Evolutionary conservation across 2,113 vertebrate genomes (phyloP), one percentile per base, ranked within the genome.

Genomic region (Lasiurus cinereus): DNA sequence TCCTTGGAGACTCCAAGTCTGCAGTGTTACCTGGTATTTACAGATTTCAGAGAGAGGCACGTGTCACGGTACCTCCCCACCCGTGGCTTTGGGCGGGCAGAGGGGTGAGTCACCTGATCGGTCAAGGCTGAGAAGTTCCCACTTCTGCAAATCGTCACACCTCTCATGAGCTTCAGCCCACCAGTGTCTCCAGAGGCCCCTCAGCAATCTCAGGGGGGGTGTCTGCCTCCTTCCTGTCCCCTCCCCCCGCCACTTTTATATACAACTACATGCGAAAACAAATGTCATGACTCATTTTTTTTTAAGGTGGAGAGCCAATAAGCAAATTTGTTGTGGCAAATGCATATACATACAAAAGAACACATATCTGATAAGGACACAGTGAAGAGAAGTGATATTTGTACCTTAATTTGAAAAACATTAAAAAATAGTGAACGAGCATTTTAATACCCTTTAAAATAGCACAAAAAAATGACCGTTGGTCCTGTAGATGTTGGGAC

Each of bases 51-150:
- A 46, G 56, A 9, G 59, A 6, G 13, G 22, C 11, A 0, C 1
- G 0, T 5, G 6, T 2, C 21, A 3, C 14, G 1, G 10, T 15
- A n/a, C 5, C 15, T 0, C 56, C 12, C 67, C 7, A 5, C 43
- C 19, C 54, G 2, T 16, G 22, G 48, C 1, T 16, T 24, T 2
- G 15, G 50, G 87, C 43, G 9, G n/a, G 24, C 48, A 16, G 1
- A 50, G 0, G 2, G 1, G 19, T 6, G 9, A 3, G n/a, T 77
- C 83, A 33, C 72, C 92, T 22, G 6, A 18, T 18, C 18, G 2
- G 46, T 50, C 11, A 64, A 21, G 74, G 85, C 16, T 18, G 54
- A 90, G 56, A 43, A 82, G 87, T 14, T 15, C 0, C 0, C 50
- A 54, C 56, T 64, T 43, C 4, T 12, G 36, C 0, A 3, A 43